phyloP scores from a whole-genome alignment of 2,113 vertebrate genomes.

The Micronisus gabar region DNA sequence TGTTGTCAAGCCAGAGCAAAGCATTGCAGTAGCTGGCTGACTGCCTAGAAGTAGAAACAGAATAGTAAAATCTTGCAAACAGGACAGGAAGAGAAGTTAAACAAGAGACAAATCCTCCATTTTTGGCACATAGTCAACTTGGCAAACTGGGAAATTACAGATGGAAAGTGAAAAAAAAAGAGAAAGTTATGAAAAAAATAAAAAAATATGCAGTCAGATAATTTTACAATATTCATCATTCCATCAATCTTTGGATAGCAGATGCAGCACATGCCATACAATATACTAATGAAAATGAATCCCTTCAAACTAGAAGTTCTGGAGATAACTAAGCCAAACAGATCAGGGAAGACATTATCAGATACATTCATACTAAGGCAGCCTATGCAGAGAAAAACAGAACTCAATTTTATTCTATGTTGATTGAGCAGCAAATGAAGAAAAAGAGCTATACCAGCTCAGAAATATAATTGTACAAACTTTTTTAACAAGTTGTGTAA shows the following conservation, averaged over 20 bases:
- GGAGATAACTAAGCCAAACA: neutral
- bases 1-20: conserved; percentile 50
- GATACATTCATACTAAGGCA: neutral
- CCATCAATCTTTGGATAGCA: neutral
- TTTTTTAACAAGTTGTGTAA: neutral
- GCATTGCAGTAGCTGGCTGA: conserved; percentile 31
- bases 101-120: conserved; percentile 42
- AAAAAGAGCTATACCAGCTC: neutral
- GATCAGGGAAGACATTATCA: neutral
- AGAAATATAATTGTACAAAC: neutral
- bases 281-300: neutral
- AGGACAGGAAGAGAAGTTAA: conserved; percentile 61
- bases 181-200: neutral
- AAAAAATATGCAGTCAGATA: neutral
- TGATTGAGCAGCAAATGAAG: neutral
- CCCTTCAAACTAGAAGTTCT: neutral
- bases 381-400: neutral
- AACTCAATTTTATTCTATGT: neutral
- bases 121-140: conserved; percentile 44
- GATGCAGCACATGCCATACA: neutral
- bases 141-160: conserved; percentile 42
- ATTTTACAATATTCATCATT: neutral
- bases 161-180: neutral
- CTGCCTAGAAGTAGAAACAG: conserved; percentile 49
- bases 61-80: conserved; percentile 62